Evolutionary conservation across 2,113 vertebrate genomes (phyloP), one percentile per base, ranked within the genome.

Genomic region (Bufo gargarizans): DNA sequence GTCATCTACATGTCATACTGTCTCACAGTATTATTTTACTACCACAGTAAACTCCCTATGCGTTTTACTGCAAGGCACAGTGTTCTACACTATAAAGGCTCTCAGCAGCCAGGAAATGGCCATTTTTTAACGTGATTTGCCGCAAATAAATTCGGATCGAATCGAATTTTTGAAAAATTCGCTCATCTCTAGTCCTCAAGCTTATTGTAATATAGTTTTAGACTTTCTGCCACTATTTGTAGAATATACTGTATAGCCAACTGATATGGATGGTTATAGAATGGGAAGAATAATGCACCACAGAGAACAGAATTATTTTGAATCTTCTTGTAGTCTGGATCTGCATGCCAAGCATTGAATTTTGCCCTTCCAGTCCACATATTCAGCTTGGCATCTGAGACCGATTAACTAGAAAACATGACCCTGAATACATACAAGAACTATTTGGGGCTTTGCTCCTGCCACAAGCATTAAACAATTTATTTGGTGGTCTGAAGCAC

Each of bases 401-500:
- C 82, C 82, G 47, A 55, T 84, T 53, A 84, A 84, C 63, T 49
- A 81, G 16, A 45, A 81, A 61, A 81, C 63, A 84, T 84, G 50
- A 69, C 82, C 63, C 82, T 71, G 61, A 84, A 69, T 69, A 69
- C 82, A 84, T 55, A n/a, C 63, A 71, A 53, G 82, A 84, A 63
- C 82, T 65, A 71, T 55, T 71, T 81, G 65, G 72, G 56, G 45
- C 63, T 86, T n/a, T 86, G 33, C 55, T 86, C 45, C 56, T 61
- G 72, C 72, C 84, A 72, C 55, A 61, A n/a, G 12, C 56, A 77
- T 61, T 61, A 61, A 61, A 77, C 72, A 86, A 77, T 86, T 61
- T 86, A 86, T 86, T 77, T 86, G 84, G 84, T 86, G 84, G 72
- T 61, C 76, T 53, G 22, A 79, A 55, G 85, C 85, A 86, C 85